Evolutionary conservation across 2,113 vertebrate genomes (phyloP).

Genomic region (Oriolus oriolus): DNA sequence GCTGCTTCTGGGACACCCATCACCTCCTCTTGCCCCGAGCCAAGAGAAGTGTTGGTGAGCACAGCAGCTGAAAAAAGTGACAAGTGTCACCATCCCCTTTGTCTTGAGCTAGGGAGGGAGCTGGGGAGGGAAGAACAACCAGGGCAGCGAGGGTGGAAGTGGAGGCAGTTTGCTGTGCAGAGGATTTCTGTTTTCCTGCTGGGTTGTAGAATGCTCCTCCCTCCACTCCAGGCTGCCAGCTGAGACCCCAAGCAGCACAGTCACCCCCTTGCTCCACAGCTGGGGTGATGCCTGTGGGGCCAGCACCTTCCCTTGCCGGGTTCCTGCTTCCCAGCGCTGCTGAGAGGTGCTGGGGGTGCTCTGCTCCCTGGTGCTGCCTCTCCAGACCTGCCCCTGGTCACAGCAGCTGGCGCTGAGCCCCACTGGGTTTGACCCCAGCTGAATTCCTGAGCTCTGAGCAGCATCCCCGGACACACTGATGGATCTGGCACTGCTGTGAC

Average conservation of each 20-base stretch:
- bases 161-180: not conserved
- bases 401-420: not conserved
- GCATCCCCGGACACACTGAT: accelerated
- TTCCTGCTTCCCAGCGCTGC: not conserved
- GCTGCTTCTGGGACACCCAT: not conserved
- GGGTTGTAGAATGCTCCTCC: not conserved
- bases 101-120: accelerated
- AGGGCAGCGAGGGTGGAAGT: not conserved
- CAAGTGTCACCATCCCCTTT: not conserved
- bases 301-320: accelerated
- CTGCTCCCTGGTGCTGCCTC: not conserved
- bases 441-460: not conserved
- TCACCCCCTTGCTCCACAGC: accelerated
- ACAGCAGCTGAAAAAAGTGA: not conserved
- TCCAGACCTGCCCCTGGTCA: not conserved
- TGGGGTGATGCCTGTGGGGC: accelerated
- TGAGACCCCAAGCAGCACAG: accelerated
- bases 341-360: not conserved
- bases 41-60: not conserved
- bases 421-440: not conserved
- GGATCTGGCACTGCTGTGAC: not conserved
- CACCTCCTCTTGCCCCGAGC: not conserved
- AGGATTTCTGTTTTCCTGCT: not conserved
- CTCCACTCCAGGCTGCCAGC: not conserved
- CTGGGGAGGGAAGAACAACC: not conserved